A percentile compares a stretch with the other conserved stretches of the same genome.
Evolutionary conservation across 2,797 vertebrate genomes (phyloP).

Genomic region (Scyliorhinus canicula): DNA sequence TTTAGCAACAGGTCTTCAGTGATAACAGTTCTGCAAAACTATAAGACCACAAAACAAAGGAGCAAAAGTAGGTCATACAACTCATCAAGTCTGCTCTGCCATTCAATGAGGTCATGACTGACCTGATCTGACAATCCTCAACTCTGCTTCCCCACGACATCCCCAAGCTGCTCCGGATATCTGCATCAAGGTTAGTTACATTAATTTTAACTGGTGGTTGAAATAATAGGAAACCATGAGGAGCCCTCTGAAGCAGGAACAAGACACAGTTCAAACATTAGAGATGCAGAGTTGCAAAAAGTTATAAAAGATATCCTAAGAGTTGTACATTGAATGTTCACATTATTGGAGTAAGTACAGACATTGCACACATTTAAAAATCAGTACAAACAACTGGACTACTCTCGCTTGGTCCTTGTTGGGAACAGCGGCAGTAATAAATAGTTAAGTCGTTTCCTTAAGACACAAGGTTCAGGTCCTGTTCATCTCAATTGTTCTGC

Average conservation of each 20-base stretch:
- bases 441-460: slow-evolving; percentile 35
- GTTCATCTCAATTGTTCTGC: slow-evolving; percentile 42
- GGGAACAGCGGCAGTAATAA: background rate
- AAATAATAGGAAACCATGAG: background rate
- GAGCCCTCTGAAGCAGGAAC: background rate
- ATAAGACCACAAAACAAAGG: background rate
- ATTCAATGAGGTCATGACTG: too few relatives aligned
- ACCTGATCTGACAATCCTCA: too few relatives aligned
- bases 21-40: background rate
- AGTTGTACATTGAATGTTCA: background rate
- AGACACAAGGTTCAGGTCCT: slow-evolving; percentile 40
- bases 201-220: background rate
- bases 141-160: too few relatives aligned
- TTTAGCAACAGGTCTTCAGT: background rate
- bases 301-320: background rate
- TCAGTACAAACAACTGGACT: background rate
- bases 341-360: background rate
- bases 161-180: too few relatives aligned
- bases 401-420: background rate
- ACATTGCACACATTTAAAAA: background rate
- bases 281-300: background rate
- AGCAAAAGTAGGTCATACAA: too few relatives aligned
- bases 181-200: too few relatives aligned
- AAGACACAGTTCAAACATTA: background rate
- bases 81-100: too few relatives aligned